Conservation (phyloP, 2,113 vertebrate species). For the Struthidea cinerea region DNA sequence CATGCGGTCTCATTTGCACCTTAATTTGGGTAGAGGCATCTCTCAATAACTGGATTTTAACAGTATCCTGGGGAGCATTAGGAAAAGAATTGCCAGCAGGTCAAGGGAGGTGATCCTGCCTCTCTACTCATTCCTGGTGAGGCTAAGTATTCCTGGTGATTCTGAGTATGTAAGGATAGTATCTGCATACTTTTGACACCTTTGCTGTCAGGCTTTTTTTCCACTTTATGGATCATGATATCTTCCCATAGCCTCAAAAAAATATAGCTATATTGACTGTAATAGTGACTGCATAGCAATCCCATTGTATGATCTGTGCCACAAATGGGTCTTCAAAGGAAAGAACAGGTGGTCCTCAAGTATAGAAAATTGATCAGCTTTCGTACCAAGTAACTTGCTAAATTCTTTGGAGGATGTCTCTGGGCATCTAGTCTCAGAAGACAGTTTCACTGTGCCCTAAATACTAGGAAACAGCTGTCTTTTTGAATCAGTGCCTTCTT, state of each 20-base stretch:
- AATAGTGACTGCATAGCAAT: not conserved
- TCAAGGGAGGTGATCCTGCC: accelerated
- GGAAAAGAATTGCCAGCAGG: not conserved
- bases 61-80: too few relatives aligned
- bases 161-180: not conserved
- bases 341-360: not conserved
- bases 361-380: not conserved
- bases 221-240: not conserved
- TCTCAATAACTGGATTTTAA: not conserved
- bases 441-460: not conserved
- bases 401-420: not conserved
- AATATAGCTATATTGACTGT: not conserved
- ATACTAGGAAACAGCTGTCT: not conserved
- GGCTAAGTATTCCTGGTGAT: too few relatives aligned
- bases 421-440: not conserved
- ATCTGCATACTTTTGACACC: not conserved
- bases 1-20: not conserved
- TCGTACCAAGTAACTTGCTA: not conserved
- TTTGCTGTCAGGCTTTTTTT: not conserved
- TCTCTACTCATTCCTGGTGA: too few relatives aligned
- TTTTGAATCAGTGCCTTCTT: not conserved
- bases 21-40: not conserved
- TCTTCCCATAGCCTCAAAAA: not conserved
- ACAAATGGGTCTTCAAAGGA: not conserved
- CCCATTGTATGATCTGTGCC: not conserved